Evolutionary conservation across 2,113 vertebrate genomes (phyloP).

Genomic region (Bungarus multicinctus): DNA sequence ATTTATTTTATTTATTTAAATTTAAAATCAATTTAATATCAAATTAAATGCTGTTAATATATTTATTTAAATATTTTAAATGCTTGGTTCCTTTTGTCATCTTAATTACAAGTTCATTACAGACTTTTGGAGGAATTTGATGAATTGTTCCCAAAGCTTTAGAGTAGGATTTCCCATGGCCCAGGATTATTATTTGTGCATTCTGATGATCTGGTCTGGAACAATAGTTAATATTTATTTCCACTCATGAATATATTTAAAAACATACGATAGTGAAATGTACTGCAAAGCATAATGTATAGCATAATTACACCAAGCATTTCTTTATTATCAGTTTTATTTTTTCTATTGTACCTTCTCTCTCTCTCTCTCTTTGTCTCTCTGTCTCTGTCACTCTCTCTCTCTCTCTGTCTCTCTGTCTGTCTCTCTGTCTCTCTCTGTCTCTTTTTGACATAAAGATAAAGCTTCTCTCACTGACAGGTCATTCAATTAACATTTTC

Average conservation of each 20-base stretch:
- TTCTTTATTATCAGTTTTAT: not conserved
- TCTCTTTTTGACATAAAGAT: not conserved
- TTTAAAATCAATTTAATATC: not conserved
- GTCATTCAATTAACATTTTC: not conserved
- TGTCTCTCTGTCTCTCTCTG: rapidly evolving
- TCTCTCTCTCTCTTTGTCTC: too few species aligned
- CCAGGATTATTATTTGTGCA: not conserved
- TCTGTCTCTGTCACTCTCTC: too few species aligned
- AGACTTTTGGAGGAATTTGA: not conserved
- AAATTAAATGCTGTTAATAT: not conserved
- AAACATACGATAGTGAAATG: not conserved
- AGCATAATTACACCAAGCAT: not conserved
- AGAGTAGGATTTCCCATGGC: not conserved
- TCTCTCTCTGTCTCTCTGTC: not conserved
- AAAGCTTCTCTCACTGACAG: not conserved
- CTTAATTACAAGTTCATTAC: not conserved
- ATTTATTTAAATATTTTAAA: not conserved
- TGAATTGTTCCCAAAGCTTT: not conserved
- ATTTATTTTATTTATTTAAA: not conserved
- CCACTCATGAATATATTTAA: not conserved
- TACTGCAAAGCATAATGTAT: not conserved
- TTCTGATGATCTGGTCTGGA: not conserved
- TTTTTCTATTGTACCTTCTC: not conserved
- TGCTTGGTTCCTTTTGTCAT: not conserved
- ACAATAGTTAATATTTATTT: not conserved